Conservation (phyloP, 1,140 invertebrate genomes). For the Pachypsylla venusta region DNA sequence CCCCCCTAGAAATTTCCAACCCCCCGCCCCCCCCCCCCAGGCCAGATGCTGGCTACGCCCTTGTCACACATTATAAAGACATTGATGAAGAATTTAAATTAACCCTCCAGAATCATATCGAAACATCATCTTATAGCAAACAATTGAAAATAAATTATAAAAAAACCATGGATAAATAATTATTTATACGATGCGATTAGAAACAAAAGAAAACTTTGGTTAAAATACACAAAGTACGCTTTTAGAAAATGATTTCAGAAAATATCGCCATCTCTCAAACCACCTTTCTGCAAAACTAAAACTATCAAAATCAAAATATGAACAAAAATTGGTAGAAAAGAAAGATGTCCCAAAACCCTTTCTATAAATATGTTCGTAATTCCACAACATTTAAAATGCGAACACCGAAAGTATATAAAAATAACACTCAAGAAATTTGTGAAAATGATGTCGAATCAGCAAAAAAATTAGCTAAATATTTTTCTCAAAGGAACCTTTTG, state of each 20-base stretch:
- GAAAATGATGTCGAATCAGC: not conserved
- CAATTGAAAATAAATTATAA: not conserved
- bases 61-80: not conserved
- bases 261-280: not conserved
- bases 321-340: not conserved
- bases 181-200: not conserved
- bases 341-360: not conserved
- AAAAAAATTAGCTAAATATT: not conserved
- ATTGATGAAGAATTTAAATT: not conserved
- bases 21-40: too few species aligned
- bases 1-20: too few species aligned
- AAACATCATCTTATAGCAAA: not conserved
- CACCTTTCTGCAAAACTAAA: not conserved
- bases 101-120: not conserved
- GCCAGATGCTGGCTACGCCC: not conserved
- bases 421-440: not conserved
- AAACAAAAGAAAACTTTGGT: not conserved
- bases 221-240: not conserved
- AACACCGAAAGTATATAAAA: not conserved
- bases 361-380: not conserved
- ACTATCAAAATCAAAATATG: not conserved
- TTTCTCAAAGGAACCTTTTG: not conserved
- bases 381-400: not conserved
- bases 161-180: not conserved
- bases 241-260: not conserved